Percentiles rank a stretch among this genome's conserved stretches.
Conservation (phyloP, 1,140 invertebrate species). For the Drosophila arizonae region DNA sequence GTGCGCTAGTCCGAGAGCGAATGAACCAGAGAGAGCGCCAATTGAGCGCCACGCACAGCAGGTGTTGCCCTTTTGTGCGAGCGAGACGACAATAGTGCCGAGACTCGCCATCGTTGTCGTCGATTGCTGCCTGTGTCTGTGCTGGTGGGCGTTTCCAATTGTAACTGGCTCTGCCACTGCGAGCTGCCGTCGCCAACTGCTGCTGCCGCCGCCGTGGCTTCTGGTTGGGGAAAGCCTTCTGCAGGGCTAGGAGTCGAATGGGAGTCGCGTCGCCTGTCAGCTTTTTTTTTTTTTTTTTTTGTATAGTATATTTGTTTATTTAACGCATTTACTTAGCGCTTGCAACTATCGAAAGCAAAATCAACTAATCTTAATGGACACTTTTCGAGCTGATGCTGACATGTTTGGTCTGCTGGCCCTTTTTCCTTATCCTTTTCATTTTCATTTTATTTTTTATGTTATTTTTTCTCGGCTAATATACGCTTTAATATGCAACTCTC, state of each 20-base stretch:
- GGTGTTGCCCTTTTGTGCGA: conserved; percentile 51
- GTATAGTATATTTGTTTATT: conserved; percentile 59
- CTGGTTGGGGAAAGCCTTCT: conserved; percentile 66
- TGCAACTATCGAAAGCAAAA: conserved; percentile 74
- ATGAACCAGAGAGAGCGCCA: conserved; percentile 28
- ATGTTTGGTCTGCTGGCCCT: conserved; percentile 42
- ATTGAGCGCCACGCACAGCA: conserved; percentile 44
- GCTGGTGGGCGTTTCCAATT: conserved; percentile 75
- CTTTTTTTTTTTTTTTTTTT: conserved; percentile 28
- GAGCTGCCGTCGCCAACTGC: conserved; percentile 13
- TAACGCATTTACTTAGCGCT: conserved; percentile 69
- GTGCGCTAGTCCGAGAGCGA: conserved; percentile 23
- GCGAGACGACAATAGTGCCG: conserved; percentile 48
- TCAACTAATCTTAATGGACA: conserved; percentile 80
- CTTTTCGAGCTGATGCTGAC: conserved; percentile 70
- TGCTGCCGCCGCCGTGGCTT: conserved; percentile 33
- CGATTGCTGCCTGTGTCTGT: conserved; percentile 29
- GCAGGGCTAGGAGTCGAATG: conserved; percentile 40
- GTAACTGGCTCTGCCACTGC: conserved; percentile 48
- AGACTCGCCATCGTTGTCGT: conserved; percentile 36
- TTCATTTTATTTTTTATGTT: background rate
- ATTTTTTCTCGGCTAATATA: conserved; percentile 37
- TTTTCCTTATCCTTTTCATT: conserved; percentile 22
- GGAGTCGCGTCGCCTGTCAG: background rate
- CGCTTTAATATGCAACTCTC: conserved; percentile 36